A percentile compares a stretch with the other conserved stretches of the same genome.
These are phyloP conservation scores for Anolis carolinensis DNA, from an alignment of 2,113 vertebrate species.

Conservation along the genomic window DNA sequence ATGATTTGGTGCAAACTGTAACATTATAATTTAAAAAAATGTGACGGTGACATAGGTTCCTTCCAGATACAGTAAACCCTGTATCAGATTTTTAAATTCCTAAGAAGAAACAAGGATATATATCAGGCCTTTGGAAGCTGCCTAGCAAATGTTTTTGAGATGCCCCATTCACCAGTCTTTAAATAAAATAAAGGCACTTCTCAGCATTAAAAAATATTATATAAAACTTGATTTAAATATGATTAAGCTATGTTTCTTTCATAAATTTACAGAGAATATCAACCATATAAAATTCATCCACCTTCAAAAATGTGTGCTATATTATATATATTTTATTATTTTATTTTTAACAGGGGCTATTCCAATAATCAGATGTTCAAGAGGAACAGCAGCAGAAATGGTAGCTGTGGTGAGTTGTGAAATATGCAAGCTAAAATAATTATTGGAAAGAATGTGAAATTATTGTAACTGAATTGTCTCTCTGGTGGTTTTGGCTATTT, in stretches of 20 bases:
- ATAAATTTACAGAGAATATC: background rate
- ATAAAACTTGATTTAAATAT: background rate
- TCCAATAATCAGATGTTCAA: constrained; percentile 95
- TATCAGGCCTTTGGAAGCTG: background rate
- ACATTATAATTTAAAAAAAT: background rate
- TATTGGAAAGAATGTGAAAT: constrained; percentile 28
- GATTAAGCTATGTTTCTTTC: background rate
- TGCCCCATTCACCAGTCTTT: background rate
- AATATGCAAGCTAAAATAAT: constrained; percentile 1
- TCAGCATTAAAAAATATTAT: background rate
- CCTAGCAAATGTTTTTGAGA: background rate
- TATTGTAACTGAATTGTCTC: background rate
- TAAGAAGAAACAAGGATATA: background rate
- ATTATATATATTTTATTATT: constrained; percentile 1
- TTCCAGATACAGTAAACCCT: background rate
- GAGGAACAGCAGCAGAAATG: constrained; percentile 98
- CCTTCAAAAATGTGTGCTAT: constrained; percentile 23
- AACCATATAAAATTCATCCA: background rate
- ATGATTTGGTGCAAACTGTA: background rate
- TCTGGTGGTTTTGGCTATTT: background rate
- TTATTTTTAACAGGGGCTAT: constrained; percentile 85
- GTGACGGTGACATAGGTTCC: background rate
- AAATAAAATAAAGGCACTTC: background rate
- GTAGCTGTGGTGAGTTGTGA: constrained; percentile 90
- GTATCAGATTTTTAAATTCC: background rate